phyloP scores from a whole-genome alignment of 2,888 invertebrate genomes.

The Dolichomitus sp. region DNA sequence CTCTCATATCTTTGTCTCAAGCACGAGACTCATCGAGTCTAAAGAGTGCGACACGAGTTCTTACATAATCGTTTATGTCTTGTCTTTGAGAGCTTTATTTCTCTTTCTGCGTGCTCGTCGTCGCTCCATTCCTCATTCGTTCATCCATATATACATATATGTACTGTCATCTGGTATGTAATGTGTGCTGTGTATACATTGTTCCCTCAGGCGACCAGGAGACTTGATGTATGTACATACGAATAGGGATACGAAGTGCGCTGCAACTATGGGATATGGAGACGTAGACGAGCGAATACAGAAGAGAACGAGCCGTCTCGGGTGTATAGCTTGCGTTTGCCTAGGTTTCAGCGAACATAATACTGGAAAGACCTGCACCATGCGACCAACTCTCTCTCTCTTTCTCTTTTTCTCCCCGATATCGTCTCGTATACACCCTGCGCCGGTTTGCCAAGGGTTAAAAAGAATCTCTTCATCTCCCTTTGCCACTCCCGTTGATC shows the following conservation, averaged over 20 bases:
- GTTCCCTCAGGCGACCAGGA: constrained; percentile 9
- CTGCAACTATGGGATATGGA: background rate
- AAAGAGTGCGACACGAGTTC: constrained; percentile 8
- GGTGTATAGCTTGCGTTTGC: constrained; percentile 39
- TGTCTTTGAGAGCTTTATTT: constrained; percentile 14
- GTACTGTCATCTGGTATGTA: background rate
- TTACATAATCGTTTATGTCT: constrained; percentile 23
- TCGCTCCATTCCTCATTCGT: constrained; percentile 28
- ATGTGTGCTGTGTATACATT: background rate
- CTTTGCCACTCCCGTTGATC: constrained; percentile 35
- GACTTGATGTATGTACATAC: constrained; percentile 40
- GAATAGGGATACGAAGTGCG: constrained; percentile 7
- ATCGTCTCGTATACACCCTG: constrained; percentile 34
- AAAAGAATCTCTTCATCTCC: constrained; percentile 66
- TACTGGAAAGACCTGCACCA: constrained; percentile 54
- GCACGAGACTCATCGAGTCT: background rate
- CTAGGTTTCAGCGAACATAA: constrained; percentile 60
- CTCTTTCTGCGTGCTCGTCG: background rate
- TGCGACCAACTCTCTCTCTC: background rate
- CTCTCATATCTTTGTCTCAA: constrained; percentile 9
- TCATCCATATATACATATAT: background rate
- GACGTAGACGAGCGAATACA: constrained; percentile 23
- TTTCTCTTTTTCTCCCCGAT: constrained; percentile 1
- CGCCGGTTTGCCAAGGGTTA: constrained; percentile 75
- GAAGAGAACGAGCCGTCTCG: constrained; percentile 12